Evolutionary conservation across 92 coral and sea anemone genomes (phyloP).

Genomic region (Virgularia gustaviana): DNA sequence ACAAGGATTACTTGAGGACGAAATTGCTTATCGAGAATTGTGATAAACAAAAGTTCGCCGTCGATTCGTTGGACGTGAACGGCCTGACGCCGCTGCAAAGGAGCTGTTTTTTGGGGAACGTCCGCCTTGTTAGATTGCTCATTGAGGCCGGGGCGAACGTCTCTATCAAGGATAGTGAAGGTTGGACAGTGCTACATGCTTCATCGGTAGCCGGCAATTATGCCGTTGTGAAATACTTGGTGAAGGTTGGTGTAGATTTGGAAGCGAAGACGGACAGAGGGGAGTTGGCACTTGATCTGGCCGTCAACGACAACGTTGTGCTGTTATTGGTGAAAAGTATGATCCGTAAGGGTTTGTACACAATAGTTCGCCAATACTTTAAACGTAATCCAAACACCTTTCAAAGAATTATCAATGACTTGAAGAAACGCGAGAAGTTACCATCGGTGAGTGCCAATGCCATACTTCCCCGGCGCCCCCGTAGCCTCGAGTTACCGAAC

Average conservation of each 20-base stretch:
- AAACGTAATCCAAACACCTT: slow-evolving; percentile 66
- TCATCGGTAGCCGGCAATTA: slow-evolving; percentile 89
- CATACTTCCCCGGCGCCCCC: slow-evolving; percentile 43
- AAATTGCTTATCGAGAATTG: slow-evolving; percentile 65
- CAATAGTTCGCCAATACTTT: slow-evolving; percentile 59
- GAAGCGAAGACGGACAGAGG: slow-evolving; percentile 73
- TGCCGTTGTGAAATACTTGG: slow-evolving; percentile 75
- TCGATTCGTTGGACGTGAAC: slow-evolving; percentile 88
- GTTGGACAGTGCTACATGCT: slow-evolving; percentile 95
- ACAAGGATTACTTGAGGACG: slow-evolving; percentile 67
- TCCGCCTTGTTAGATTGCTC: slow-evolving; percentile 75
- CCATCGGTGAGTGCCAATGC: neutral
- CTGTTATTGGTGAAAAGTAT: slow-evolving; percentile 74
- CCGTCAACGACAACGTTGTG: slow-evolving; percentile 69
- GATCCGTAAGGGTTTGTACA: slow-evolving; percentile 58
- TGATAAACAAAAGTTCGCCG: slow-evolving; percentile 69
- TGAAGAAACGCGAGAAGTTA: slow-evolving; percentile 37
- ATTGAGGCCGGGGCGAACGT: slow-evolving; percentile 81
- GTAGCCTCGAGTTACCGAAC: slow-evolving; percentile 31
- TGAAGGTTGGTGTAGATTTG: slow-evolving; percentile 74
- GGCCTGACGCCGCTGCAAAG: slow-evolving; percentile 96
- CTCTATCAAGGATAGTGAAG: slow-evolving; percentile 87
- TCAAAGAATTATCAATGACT: slow-evolving; percentile 58
- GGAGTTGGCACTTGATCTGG: slow-evolving; percentile 80
- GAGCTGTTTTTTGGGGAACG: slow-evolving; percentile 76